Base-by-base conservation (phyloP, 2,113 vertebrate species). In the Glaucidium brasilianum region DNA sequence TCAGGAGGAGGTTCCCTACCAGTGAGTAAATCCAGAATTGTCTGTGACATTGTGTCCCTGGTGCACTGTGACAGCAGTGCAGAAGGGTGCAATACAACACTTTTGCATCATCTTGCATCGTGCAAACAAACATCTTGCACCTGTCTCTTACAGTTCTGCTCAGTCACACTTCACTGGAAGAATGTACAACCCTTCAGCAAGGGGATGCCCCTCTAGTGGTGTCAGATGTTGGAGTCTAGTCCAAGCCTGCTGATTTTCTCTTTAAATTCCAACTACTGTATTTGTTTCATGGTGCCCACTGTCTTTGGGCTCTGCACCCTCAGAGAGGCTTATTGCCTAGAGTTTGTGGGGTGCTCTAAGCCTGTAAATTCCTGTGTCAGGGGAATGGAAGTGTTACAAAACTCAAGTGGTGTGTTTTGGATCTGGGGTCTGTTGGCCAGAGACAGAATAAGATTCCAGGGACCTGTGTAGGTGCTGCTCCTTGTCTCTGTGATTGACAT, bases 1-100 rank as follows among this genome's bases (percentile, higher is more conserved):
- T 35, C 12, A 23, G 66, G 52, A 85, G 47, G 16, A 71, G 23
- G 21, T 39, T 43, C n/a, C 29, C 37, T 39, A 8, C 16, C 8
- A 19, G 43, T 50, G 30, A 27, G 45, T 47, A 37, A 68, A n/a
- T 67, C 55, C 18, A 27, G 30, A 55, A 27, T 30, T 73, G 20
- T 26, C 37, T 4, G 1, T 55, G 11, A 19, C 8, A 2, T 2
- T 2, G 5, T 22, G 52, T 25, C 35, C 4, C 10, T 50, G 41
- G 50, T 63, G 43, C 64, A 5, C 35, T 27, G 59, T 30, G 30
- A 32, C 26, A 26, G n/a, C 26, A 18, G 29, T 5, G 26, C 49
- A 41, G 79, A 76, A 16, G 23, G 39, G 49, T 21, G 21, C 5
- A 4, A 32, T 7, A 17, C 41, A 30, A 49, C 5, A 4, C 29